phyloP scores from a whole-genome alignment of 2,797 vertebrate genomes.

The Myoxocephalus aenaeus region DNA sequence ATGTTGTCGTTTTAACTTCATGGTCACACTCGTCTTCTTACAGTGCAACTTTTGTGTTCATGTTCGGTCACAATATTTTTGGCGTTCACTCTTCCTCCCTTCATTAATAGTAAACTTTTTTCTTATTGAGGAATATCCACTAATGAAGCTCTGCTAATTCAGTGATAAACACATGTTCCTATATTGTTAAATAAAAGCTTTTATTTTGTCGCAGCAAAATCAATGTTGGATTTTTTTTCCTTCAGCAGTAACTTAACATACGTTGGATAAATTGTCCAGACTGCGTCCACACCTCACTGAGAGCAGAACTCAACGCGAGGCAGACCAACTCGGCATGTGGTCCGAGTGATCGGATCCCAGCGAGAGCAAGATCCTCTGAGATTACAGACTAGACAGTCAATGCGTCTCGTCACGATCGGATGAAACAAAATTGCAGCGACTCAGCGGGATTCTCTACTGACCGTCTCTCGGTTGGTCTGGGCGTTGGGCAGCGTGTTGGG shows the following conservation, averaged over 20 bases:
- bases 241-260: too few relatives aligned
- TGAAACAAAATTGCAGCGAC: too few relatives aligned
- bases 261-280: too few relatives aligned
- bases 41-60: not conserved
- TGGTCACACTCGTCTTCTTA: not conserved
- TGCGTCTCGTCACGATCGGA: too few relatives aligned
- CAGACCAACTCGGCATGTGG: too few relatives aligned
- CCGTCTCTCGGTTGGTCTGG: conserved; percentile 62
- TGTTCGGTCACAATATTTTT: not conserved
- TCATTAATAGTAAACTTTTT: too few relatives aligned
- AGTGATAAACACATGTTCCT: not conserved
- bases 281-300: too few relatives aligned
- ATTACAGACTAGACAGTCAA: too few relatives aligned
- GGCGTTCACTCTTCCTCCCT: too few relatives aligned
- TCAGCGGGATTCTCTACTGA: conserved; percentile 48
- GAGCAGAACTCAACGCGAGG: too few relatives aligned
- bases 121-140: not conserved
- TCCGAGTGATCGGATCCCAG: too few relatives aligned
- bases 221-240: not conserved
- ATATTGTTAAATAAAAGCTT: not conserved
- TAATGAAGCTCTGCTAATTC: not conserved
- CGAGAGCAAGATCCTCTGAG: too few relatives aligned
- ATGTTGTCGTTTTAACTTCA: not conserved
- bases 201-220: not conserved
- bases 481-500: conserved; percentile 59